Evolutionary conservation across 2,888 invertebrate genomes (phyloP), one percentile per base, ranked within the genome.

Genomic region (Drosophila mimica): DNA sequence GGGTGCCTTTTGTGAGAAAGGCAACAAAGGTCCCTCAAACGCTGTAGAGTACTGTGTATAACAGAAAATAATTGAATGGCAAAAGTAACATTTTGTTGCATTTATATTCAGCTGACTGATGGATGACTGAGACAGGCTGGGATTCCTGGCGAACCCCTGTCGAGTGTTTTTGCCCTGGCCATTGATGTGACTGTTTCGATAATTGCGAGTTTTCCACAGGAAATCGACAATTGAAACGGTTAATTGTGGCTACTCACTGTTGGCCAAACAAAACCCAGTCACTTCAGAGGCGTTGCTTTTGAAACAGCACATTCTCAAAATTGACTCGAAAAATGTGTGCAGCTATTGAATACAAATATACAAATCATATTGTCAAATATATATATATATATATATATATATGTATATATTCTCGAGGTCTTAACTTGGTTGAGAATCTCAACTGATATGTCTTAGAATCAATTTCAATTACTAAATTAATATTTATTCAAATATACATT

Each of bases 11-110:
- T 73, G 72, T 76, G 36, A 66, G 36, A 64, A 67, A 51, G 76
- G 40, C 81, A 76, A 79, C 70, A 46, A 46, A 46, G 73, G 62
- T 54, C 56, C 74, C 74, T 73, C 66, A 60, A 77, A 69, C 49
- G 49, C 52, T 51, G 28, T 20, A 54, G 48, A 64, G 60, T 43
- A 64, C 38, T 5, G 8, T 8, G 54, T 59, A 59, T n/a, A 74
- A 53, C 30, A 30, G 40, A 49, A 59, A 64, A 79, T 76, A 73
- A 81, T 73, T 80, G 79, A 79, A 79, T 76, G 74, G 75, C 74
- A 76, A 81, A 81, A 73, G 82, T 72, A 82, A 72, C 73, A 74
- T 76, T 81, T 82, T 82, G 82, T 68, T 78, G 82, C 71, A 74
- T 69, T 71, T 81, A 74, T 79, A 70, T 76, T 49, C 49, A 38